These are phyloP conservation scores for Pectinophora gossypiella DNA, from an alignment of 1,140 invertebrate species.

Conservation along the genomic window DNA sequence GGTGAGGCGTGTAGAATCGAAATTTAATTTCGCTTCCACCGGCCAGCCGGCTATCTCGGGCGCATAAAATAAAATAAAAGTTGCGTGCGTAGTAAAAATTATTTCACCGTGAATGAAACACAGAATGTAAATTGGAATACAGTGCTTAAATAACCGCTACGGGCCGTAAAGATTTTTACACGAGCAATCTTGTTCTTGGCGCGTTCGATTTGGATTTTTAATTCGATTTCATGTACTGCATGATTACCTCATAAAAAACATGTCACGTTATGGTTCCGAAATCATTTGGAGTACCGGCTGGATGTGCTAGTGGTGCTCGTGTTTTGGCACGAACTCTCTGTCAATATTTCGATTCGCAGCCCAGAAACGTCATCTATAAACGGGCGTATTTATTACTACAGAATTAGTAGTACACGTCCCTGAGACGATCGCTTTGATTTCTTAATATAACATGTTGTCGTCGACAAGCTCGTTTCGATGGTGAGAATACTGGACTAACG, in stretches of 20 bases:
- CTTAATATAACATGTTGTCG: constrained; percentile 16
- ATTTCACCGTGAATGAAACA: background rate
- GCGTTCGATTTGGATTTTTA: too few relatives aligned
- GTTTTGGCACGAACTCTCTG: constrained; percentile 54
- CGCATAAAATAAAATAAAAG: constrained; percentile 29
- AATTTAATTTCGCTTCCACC: constrained; percentile 45
- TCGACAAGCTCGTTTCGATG: constrained; percentile 7
- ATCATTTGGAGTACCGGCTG: too few relatives aligned
- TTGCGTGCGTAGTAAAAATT: constrained; percentile 10
- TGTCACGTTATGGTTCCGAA: too few relatives aligned
- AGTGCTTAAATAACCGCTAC: background rate
- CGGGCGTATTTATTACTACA: constrained; percentile 57
- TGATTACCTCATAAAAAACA: too few relatives aligned
- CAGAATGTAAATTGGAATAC: background rate
- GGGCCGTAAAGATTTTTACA: background rate
- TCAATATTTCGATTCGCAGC: constrained; percentile 67
- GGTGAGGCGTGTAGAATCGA: constrained; percentile 20
- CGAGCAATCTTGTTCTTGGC: background rate
- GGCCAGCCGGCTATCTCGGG: constrained; percentile 25
- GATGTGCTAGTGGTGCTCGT: constrained; percentile 18
- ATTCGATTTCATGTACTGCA: too few relatives aligned
- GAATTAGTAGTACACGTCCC: constrained; percentile 52
- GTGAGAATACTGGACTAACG: too few relatives aligned
- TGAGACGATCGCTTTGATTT: constrained; percentile 34
- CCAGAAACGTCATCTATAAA: constrained; percentile 64